Evolutionary conservation across 2,888 invertebrate species (phyloP).

Genomic region (Eucera pruinosa): DNA sequence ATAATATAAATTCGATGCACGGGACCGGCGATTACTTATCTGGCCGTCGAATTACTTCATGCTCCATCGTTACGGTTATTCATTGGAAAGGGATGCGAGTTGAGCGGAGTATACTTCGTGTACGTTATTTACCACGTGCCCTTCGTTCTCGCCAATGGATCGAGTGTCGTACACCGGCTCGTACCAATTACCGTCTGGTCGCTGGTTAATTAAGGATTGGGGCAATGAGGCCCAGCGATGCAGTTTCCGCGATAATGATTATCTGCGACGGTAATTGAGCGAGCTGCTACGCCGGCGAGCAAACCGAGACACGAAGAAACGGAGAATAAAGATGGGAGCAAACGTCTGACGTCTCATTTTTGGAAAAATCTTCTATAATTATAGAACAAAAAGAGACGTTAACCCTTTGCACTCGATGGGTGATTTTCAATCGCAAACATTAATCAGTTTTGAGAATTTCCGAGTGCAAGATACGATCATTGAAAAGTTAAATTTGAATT

Average conservation of each 20-base stretch:
- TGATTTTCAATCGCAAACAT: too few species aligned
- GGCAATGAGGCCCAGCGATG: conserved; percentile 80
- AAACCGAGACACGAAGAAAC: conserved; percentile 28
- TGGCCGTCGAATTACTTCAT: conserved; percentile 12
- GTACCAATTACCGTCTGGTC: conserved; percentile 79
- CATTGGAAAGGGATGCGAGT: neutral
- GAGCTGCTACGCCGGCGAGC: conserved; percentile 70
- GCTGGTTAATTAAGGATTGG: conserved; percentile 81
- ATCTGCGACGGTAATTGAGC: conserved; percentile 79
- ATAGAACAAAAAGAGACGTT: too few species aligned
- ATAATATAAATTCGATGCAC: conserved; percentile 12
- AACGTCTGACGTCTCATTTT: neutral
- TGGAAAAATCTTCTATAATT: too few species aligned
- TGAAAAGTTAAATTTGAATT: too few species aligned
- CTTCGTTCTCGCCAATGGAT: conserved; percentile 71
- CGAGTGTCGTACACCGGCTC: conserved; percentile 71
- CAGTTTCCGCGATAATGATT: conserved; percentile 80
- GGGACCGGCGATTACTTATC: conserved; percentile 33
- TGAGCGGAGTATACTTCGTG: neutral
- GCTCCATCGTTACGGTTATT: conserved; percentile 36
- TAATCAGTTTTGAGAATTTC: too few species aligned
- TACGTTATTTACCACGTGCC: conserved; percentile 51
- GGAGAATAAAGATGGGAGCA: conserved; percentile 16
- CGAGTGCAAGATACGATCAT: too few species aligned
- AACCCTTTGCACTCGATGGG: too few species aligned